Evolutionary conservation across 2,888 invertebrate species (phyloP), one percentile per base, ranked within the genome.

Genomic region (Nomada hirtipes): DNA sequence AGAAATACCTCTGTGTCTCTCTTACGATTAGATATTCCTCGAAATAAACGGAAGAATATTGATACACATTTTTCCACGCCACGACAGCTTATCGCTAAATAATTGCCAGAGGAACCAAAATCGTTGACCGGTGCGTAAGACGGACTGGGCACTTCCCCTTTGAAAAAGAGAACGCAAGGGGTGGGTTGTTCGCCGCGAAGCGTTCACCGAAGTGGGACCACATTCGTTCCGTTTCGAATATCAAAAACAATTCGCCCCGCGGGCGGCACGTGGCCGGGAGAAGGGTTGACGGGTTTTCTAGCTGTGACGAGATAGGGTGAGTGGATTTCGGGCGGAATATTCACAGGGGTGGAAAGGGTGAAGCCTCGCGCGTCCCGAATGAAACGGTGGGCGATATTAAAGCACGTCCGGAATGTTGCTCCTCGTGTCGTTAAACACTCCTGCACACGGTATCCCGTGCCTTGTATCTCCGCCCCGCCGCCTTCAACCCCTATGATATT

Each of bases 181-280:
- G 67, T 23, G 73, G 75, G 65, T 63, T 71, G 72, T 73, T 76
- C 77, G 29, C 73, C 63, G 55, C 75, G 79, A 72, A 79, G 71
- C 71, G 63, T 78, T 84, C 86, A 82, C 23, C 82, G 83, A 83
- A 79, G 84, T 86, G 83, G 78, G 59, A 83, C 63, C 81, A 78
- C 82, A 86, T 88, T 89, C 88, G 88, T 90, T 91, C 88, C 88
- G 89, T 89, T 90, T 89, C 91, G 86, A 90, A 90, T 91, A 91
- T 90, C 89, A 90, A 91, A 91, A 91, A 91, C 90, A 91, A 91
- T 90, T 90, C 84, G 79, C 69, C 84, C 83, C 75, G 68, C 78
- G 80, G 78, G 81, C 80, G 85, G 76, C 84, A 79, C 84, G 81
- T 78, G 86, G 69, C 77, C 69, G 36, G 79, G 44, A 83, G 81